Evolutionary conservation across 2,888 invertebrate species (phyloP), one percentile per base, ranked within the genome.

Genomic region (Epinotia bilunana): DNA sequence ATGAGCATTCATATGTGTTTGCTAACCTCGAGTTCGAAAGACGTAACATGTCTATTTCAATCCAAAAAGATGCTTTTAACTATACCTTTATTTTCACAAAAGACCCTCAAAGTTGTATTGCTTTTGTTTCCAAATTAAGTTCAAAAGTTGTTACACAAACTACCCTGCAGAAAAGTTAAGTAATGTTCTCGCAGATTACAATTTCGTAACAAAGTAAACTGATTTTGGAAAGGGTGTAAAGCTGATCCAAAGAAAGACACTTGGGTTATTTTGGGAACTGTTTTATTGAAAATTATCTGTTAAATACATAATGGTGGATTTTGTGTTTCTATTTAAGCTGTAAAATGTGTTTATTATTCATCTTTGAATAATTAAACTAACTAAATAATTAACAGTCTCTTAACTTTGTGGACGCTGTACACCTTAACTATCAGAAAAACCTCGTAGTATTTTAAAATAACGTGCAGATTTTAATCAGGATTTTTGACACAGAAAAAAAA

Each of bases 51-150:
- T 11, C 57, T 16, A 16, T 4, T 60, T 28, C 6, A 13, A 7
- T 16, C 2, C 28, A n/a, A 60, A 23, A 23, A 58, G 20, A 64
- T 46, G 0, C 6, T 5, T 9, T 28, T 28, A 23, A 1, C 3
- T 63, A 46, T 7, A 39, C 20, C 57, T 68, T 39, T 39, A 57
- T 20, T n/a, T 11, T 3, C n/a, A n/a, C 39, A 20, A n/a, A 23
- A 58, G 33, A 23, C 70, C 70, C 61, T 49, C 70, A 61, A 70
- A 70, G 70, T 70, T 70, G 61, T 61, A 70, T 70, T 49, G 70
- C 70, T 61, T 70, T 70, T 70, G 70, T 70, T 69, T 49, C 61
- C 18, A 70, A 70, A 61, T 70, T 58, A 57, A 70, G 49, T 70
- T 53, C 18, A 33, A 18, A 61, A 61, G 68, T 68, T 58, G 58